Conservation (phyloP, 2,113 vertebrate species). For the Pleuronectes platessa region DNA sequence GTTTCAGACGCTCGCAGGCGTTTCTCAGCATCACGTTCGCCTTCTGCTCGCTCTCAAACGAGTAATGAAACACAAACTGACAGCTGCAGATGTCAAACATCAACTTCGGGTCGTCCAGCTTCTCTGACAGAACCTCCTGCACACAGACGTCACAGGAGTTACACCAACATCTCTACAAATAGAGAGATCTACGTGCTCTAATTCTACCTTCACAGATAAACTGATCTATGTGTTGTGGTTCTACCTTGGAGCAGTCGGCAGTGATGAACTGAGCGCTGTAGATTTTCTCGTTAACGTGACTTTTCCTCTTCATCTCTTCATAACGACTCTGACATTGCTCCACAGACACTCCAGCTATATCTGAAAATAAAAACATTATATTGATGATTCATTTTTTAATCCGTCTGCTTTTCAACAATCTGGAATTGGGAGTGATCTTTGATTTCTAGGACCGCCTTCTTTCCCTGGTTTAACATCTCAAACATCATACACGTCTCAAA, state of each 20-base stretch:
- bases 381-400: background rate
- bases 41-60: conserved; percentile 92
- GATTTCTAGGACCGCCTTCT: too few relatives aligned
- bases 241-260: conserved; percentile 93
- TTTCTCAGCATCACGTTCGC: conserved; percentile 96
- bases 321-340: conserved; percentile 95
- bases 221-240: background rate
- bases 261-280: conserved; percentile 94
- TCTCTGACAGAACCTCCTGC: conserved; percentile 88
- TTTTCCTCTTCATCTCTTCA: conserved; percentile 88
- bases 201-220: background rate
- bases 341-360: conserved; percentile 93
- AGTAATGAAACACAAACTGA: conserved; percentile 98
- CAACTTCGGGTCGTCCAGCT: conserved; percentile 82
- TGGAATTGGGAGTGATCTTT: too few relatives aligned
- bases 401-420: too few relatives aligned
- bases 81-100: conserved; percentile 95
- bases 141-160: conserved; percentile 11
- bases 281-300: conserved; percentile 83
- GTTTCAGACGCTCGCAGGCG: conserved; percentile 91
- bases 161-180: too few relatives aligned
- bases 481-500: too few relatives aligned
- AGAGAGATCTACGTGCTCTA: background rate
- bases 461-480: too few relatives aligned
- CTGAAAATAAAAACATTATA: conserved; percentile 64